These are phyloP conservation scores for Metopolophium dirhodum DNA, from an alignment of 1,140 invertebrate species.

Conservation along the genomic window DNA sequence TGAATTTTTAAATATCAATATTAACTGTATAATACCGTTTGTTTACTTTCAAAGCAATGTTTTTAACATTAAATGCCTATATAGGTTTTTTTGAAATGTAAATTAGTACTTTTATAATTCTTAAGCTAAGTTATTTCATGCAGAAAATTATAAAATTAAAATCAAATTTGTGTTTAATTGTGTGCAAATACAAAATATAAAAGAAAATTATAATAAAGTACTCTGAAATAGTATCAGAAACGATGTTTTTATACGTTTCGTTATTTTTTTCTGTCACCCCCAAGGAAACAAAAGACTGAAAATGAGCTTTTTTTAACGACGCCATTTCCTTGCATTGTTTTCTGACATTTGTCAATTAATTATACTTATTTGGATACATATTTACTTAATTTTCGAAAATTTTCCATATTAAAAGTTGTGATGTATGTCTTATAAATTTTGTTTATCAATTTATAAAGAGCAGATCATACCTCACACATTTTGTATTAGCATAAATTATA, in stretches of 20 bases:
- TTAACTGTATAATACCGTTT: background rate
- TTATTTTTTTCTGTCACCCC: background rate
- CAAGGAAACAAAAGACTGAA: background rate
- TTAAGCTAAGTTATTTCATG: background rate
- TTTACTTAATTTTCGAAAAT: background rate
- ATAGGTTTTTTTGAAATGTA: background rate
- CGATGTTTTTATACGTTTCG: constrained; percentile 16
- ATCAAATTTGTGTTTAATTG: constrained; percentile 45
- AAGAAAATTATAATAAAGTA: constrained; percentile 24
- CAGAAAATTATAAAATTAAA: constrained; percentile 26
- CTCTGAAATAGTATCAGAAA: constrained; percentile 22
- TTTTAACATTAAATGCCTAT: background rate
- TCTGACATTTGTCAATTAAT: background rate
- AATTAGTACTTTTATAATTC: background rate
- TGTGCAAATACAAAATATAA: constrained; percentile 31
- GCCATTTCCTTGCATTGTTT: constrained; percentile 9
- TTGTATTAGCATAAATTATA: background rate
- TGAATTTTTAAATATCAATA: background rate
- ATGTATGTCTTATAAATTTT: background rate
- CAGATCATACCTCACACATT: background rate
- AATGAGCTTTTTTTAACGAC: constrained; percentile 23
- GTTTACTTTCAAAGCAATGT: background rate
- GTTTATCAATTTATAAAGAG: background rate
- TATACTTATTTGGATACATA: background rate
- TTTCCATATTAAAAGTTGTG: background rate